Evolutionary conservation across 2,888 invertebrate genomes (phyloP).

Genomic region (Corythucha ciliata): DNA sequence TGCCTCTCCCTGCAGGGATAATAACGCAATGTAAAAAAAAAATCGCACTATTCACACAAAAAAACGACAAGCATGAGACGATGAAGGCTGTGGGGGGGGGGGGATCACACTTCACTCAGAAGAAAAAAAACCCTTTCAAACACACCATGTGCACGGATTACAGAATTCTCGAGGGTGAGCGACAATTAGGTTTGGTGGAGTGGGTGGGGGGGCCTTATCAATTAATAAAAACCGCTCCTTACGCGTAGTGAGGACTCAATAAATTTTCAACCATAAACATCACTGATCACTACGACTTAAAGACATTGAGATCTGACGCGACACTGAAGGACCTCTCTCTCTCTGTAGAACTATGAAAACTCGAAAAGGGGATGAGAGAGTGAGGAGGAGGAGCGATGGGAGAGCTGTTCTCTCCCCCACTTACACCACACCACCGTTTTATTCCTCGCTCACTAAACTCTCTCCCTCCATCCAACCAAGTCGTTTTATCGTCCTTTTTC

Average conservation of each 20-base stretch:
- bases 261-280: conserved; percentile 32
- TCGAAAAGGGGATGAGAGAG: too few species aligned
- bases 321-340: conserved; percentile 12
- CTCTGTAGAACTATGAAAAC: too few species aligned
- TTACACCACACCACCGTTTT: too few species aligned
- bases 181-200: not conserved
- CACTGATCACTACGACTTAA: conserved; percentile 7
- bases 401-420: too few species aligned
- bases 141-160: not conserved
- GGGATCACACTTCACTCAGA: not conserved
- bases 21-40: conserved; percentile 24
- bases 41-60: conserved; percentile 2
- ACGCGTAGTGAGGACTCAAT: conserved; percentile 28
- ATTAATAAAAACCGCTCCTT: conserved; percentile 12
- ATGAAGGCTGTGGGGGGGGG: not conserved
- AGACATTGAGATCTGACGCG: conserved; percentile 20
- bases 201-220: not conserved
- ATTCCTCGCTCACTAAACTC: too few species aligned
- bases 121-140: conserved; percentile 4
- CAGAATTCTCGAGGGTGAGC: not conserved
- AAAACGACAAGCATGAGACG: conserved; percentile 1
- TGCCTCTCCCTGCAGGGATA: conserved; percentile 49
- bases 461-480: too few species aligned
- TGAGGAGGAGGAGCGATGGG: too few species aligned
- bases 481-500: too few species aligned